These are phyloP conservation scores for Augochlorella aurata DNA, from an alignment of 2,888 invertebrate species.

Conservation along the genomic window DNA sequence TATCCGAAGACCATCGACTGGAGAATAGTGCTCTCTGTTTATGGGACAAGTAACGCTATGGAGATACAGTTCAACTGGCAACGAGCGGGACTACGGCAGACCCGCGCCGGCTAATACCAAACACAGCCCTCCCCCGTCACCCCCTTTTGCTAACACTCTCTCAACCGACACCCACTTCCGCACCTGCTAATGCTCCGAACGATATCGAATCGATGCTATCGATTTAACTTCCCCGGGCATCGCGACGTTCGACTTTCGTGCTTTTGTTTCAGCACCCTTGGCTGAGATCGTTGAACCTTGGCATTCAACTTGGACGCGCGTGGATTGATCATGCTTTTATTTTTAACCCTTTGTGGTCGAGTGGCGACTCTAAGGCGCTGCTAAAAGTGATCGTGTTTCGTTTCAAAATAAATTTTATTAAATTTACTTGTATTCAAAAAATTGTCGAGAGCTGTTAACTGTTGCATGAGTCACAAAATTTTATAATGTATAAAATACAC, in stretches of 20 bases:
- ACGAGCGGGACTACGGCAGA: constrained; percentile 72
- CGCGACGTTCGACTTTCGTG: not conserved
- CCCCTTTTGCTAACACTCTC: constrained; percentile 43
- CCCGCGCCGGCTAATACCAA: constrained; percentile 54
- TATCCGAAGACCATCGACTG: constrained; percentile 81
- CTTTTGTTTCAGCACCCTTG: not conserved
- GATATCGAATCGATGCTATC: constrained; percentile 11
- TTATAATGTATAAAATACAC: no score
- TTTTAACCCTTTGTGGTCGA: no score
- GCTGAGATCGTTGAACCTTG: not conserved
- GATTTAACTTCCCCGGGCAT: not conserved
- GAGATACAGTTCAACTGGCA: constrained; percentile 79
- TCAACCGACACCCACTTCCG: constrained; percentile 48
- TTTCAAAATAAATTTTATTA: no score
- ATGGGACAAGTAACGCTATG: constrained; percentile 78
- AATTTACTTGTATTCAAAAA: no score
- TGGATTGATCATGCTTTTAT: no score
- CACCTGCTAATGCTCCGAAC: constrained; percentile 32
- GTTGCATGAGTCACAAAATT: no score
- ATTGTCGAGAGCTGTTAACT: no score
- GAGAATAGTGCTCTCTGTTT: constrained; percentile 79
- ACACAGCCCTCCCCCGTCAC: constrained; percentile 48
- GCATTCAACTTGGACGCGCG: not conserved
- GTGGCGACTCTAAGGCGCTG: no score
- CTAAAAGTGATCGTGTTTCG: no score